Percentiles rank a stretch among this genome's conserved stretches.
phyloP scores from a whole-genome alignment of 2,113 vertebrate genomes.

The Sporophila hypoxantha region DNA sequence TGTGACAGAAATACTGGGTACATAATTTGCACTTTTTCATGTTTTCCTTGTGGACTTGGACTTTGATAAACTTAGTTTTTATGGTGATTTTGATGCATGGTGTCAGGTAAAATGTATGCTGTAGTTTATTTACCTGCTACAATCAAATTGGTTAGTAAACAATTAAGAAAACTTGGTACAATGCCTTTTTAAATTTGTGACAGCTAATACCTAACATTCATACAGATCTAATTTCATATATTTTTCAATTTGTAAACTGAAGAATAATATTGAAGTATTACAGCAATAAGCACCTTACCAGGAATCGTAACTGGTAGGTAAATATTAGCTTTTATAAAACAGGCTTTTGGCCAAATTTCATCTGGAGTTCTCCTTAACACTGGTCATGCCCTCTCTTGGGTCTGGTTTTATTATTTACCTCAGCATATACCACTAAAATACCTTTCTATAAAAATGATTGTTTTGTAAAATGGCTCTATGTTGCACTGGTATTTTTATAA shows the following conservation, averaged over 20 bases:
- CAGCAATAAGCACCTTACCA: conserved; percentile 65
- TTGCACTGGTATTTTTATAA: conserved; percentile 55
- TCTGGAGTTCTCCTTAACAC: conserved; percentile 29
- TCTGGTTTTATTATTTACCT: conserved; percentile 60
- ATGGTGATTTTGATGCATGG: conserved; percentile 69
- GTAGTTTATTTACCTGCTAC: conserved; percentile 58
- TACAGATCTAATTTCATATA: conserved; percentile 53
- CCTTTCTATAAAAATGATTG: conserved; percentile 51
- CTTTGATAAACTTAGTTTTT: conserved; percentile 75
- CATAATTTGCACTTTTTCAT: conserved; percentile 74
- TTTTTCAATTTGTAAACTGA: conserved; percentile 59
- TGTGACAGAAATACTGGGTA: conserved; percentile 66
- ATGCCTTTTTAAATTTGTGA: conserved; percentile 64
- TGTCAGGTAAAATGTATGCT: conserved; percentile 61
- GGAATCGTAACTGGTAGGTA: conserved; percentile 35
- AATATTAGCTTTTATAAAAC: conserved; percentile 56
- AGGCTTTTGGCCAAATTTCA: conserved; percentile 37
- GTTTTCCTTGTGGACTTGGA: conserved; percentile 67
- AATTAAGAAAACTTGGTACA: conserved; percentile 56
- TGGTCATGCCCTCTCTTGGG: conserved; percentile 24
- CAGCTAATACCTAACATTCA: conserved; percentile 59
- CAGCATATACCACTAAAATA: conserved; percentile 43
- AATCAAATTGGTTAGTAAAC: conserved; percentile 62
- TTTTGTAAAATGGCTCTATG: conserved; percentile 60
- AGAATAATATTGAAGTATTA: conserved; percentile 57